Evolutionary conservation across 1,140 invertebrate species (phyloP).

Genomic region (Procambarus clarkii): DNA sequence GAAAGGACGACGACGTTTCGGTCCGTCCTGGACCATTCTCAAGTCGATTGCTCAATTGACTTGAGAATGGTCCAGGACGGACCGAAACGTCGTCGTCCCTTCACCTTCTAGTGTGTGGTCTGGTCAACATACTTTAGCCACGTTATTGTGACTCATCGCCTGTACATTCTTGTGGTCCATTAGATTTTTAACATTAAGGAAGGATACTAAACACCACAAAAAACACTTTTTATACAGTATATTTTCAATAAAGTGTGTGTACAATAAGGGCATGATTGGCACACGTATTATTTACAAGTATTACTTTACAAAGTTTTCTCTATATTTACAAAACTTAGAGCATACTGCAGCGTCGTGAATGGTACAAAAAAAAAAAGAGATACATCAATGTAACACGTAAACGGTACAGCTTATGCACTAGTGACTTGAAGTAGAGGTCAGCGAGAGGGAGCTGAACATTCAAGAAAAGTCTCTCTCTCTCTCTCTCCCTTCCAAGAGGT

Average conservation of each 20-base stretch:
- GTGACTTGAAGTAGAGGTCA: neutral
- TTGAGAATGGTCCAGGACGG: too few relatives aligned
- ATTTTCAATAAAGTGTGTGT: conserved; percentile 10
- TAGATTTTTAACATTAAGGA: neutral
- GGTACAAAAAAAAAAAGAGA: neutral
- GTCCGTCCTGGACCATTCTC: too few relatives aligned
- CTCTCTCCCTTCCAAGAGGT: too few relatives aligned
- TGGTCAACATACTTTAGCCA: too few relatives aligned
- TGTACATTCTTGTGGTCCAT: too few relatives aligned
- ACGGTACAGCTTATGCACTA: neutral
- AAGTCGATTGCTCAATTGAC: too few relatives aligned
- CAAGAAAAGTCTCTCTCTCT: too few relatives aligned
- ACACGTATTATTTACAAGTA: conserved; percentile 38
- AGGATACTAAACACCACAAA: neutral
- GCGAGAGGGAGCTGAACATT: neutral
- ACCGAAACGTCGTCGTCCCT: too few relatives aligned
- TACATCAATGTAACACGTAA: neutral
- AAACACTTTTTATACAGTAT: neutral
- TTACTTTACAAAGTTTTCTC: neutral
- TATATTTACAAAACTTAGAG: neutral
- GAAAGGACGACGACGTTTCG: too few relatives aligned
- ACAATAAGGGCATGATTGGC: conserved; percentile 30
- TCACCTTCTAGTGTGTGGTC: too few relatives aligned
- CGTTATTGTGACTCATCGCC: too few relatives aligned
- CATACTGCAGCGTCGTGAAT: neutral